phyloP scores from a whole-genome alignment of 2,113 vertebrate genomes.

The Hipposideros armiger region DNA sequence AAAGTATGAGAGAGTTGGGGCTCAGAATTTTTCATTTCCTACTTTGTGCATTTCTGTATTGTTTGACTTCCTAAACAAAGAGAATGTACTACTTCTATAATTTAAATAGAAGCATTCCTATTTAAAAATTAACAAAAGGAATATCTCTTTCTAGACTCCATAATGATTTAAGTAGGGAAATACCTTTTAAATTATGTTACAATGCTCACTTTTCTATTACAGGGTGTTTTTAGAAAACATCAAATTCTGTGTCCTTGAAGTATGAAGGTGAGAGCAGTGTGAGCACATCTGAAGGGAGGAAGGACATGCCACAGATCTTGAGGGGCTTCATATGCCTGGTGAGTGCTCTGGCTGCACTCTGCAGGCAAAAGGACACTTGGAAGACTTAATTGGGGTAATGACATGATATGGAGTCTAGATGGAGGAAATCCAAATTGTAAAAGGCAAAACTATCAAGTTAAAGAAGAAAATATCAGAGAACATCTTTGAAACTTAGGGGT shows the following conservation, averaged over 20 bases:
- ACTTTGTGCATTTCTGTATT: not conserved
- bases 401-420: not conserved
- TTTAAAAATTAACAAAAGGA: conserved; percentile 22
- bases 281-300: not conserved
- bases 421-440: not conserved
- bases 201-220: not conserved
- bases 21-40: conserved; percentile 37
- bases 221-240: not conserved
- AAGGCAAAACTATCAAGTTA: conserved; percentile 11
- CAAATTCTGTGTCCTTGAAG: not conserved
- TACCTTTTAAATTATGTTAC: conserved; percentile 5
- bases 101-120: conserved; percentile 19
- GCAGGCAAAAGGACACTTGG: not conserved
- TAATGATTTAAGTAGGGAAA: conserved; percentile 9
- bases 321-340: not conserved
- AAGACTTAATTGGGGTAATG: not conserved
- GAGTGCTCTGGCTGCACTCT: not conserved
- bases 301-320: not conserved
- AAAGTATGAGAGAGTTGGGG: not conserved
- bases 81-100: not conserved
- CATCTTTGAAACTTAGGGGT: not conserved
- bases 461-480: not conserved
- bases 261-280: not conserved
- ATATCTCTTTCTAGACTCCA: not conserved
- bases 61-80: conserved; percentile 6